Percentiles rank a stretch among this genome's conserved stretches.
Conservation (phyloP, 2,888 invertebrate genomes). For the Plebejus anna region DNA sequence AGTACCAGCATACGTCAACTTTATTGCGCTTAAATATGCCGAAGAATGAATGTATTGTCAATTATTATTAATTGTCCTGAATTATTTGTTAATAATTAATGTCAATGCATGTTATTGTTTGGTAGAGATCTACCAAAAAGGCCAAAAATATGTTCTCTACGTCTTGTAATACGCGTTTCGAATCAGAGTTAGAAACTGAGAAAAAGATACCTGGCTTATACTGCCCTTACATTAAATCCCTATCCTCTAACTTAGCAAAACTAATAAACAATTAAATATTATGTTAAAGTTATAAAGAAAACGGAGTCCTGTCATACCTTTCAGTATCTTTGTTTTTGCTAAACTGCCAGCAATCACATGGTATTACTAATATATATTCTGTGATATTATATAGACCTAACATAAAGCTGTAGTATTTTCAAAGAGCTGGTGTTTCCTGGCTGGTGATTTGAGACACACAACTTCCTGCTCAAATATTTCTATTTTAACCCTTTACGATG, state of each 20-base stretch:
- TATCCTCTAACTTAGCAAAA: too few species aligned
- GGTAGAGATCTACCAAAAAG: too few species aligned
- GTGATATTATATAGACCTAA: background rate
- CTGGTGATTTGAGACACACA: background rate
- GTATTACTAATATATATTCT: too few species aligned
- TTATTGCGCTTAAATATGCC: constrained; percentile 12
- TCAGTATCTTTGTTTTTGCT: background rate
- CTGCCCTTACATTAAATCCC: too few species aligned
- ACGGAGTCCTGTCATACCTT: too few species aligned
- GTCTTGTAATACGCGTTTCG: too few species aligned
- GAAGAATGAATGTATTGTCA: background rate
- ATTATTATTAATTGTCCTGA: background rate
- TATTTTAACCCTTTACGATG: constrained; percentile 10
- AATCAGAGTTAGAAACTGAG: too few species aligned
- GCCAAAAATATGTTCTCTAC: too few species aligned
- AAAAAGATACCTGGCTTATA: too few species aligned
- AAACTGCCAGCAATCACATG: background rate
- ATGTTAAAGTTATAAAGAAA: too few species aligned
- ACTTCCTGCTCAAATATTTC: constrained; percentile 11
- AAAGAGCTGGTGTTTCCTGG: constrained; percentile 4
- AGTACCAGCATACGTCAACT: constrained; percentile 13
- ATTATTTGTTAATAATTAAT: background rate
- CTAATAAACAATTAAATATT: too few species aligned
- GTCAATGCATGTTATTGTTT: background rate
- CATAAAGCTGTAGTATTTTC: background rate